Base-by-base conservation (phyloP, 2,113 vertebrate genomes). In the Gadus macrocephalus region DNA sequence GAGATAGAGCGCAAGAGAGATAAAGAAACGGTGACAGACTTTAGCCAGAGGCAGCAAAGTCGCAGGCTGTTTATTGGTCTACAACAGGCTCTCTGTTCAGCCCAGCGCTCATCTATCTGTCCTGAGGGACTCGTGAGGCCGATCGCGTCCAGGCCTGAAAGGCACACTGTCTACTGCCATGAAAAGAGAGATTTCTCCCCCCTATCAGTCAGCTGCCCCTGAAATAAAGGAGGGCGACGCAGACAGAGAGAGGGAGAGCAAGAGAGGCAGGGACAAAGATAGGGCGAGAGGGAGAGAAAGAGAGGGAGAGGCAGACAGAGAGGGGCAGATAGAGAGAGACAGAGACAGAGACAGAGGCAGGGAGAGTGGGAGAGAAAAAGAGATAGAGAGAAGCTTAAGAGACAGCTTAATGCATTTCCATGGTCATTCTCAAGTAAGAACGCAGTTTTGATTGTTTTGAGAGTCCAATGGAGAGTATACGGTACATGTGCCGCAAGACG, bases 11-110 rank as follows among this genome's bases (percentile, higher is more conserved):
- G 15, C 3, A 3, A 17, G 15, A 58, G 15, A 58, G 15, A 17
- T n/a, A 58, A 7, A 17, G 15, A 58, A n/a, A 58, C 14, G n/a
- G 42, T 49, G 2, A 49, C 42, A 49, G 42, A 49, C 42, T 49
- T 9, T 9, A 49, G 42, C 42, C 42, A 49, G 42, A 49, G 73
- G 58, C 77, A 79, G 62, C 55, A 61, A 76, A 78, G 72, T 71
- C 76, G 72, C 66, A 16, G 67, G 80, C 66, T 83, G 78, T 86
- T 83, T 77, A 81, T 79, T 68, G 83, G 81, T 67, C 85, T 84
- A 88, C 85, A 83, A 82, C 83, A 80, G 81, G 82, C 72, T 81
- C 81, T 74, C 82, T 82, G 86, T 86, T 87, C 74, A 70, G 78
- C 76, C 0, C 69, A 20, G 77, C 81, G 78, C 84, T 76, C 83